These are phyloP conservation scores for Ormyrus pomaceus DNA, from an alignment of 2,888 invertebrate species.

Conservation along the genomic window DNA sequence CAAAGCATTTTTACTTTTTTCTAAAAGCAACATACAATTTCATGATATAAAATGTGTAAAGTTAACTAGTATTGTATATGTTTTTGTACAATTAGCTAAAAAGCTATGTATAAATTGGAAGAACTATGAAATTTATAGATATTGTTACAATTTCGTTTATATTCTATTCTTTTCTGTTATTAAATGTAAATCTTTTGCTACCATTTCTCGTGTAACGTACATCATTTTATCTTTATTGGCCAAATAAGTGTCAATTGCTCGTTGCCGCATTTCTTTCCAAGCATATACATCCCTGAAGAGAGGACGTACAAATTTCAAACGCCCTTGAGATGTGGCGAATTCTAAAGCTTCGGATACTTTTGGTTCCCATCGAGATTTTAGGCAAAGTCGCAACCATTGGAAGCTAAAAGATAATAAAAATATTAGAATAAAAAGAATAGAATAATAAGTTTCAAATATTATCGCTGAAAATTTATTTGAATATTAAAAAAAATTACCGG, in stretches of 20 bases:
- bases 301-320: conserved; percentile 94
- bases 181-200: conserved; percentile 86
- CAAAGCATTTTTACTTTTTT: conserved; percentile 43
- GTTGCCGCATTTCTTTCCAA: conserved; percentile 85
- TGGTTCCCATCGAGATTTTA: conserved; percentile 84
- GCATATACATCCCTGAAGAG: conserved; percentile 89
- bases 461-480: conserved; percentile 5
- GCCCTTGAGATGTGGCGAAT: conserved; percentile 90
- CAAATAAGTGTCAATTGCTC: conserved; percentile 85
- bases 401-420: conserved; percentile 70
- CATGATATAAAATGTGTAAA: conserved; percentile 42
- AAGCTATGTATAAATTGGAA: conserved; percentile 52
- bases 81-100: conserved; percentile 51
- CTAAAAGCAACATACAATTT: conserved; percentile 43
- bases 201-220: conserved; percentile 85
- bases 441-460: too few relatives aligned
- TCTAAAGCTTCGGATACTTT: conserved; percentile 83
- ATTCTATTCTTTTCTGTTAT: conserved; percentile 45
- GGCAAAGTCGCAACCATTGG: conserved; percentile 87
- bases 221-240: conserved; percentile 87
- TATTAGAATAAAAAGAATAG: too few relatives aligned
- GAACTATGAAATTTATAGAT: conserved; percentile 36
- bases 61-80: conserved; percentile 23
- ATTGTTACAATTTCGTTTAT: conserved; percentile 27
- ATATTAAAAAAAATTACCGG: conserved; percentile 62